Base-by-base conservation (phyloP, 1,140 invertebrate genomes). In the Lerema accius region DNA sequence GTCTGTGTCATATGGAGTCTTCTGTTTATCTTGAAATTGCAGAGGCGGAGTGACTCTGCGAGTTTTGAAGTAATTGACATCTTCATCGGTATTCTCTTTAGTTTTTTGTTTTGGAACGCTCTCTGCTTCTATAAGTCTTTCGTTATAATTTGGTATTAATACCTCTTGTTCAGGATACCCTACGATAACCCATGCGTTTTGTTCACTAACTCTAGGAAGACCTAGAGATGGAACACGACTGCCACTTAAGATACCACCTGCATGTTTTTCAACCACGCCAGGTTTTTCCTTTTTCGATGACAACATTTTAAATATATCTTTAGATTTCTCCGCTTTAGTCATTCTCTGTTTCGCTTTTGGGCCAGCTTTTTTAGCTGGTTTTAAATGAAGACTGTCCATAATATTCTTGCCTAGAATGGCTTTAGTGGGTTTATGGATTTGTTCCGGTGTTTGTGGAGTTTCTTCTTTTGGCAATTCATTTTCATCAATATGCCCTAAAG, bases 371-470 rank as follows among this genome's bases (percentile, higher is more conserved):
- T 92, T 92, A 4, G 77, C 77, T 9, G 89, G 88, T 71, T 92
- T 92, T 64, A 92, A 77, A 65, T 92, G 76, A 5, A 92, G 71
- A 70, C 89, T 92, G 46, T 92, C 91, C 76, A 88, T 89, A 6
- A 91, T 90, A 67, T 91, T 91, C 67, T 90, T 90, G 2, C 82
- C 82, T 5, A 89, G 69, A 56, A 92, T 70, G 14, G 88, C 84
- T 76, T 90, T 90, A 3, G 78, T 65, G 7, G 84, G 84, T 66
- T 88, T 85, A 66, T 90, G 84, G 9, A 90, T 53, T 69, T 81
- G 65, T 50, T 80, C 80, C 61, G 71, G 73, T 49, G 72, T 63
- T 53, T 76, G 55, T 28, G 75, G 15, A 13, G 42, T 61, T 51
- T 79, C 71, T 46, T 80, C 70, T 65, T 69, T 64, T 11, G 71